Evolutionary conservation across 2,797 vertebrate species (phyloP).

Genomic region (Eulemur albifrons): DNA sequence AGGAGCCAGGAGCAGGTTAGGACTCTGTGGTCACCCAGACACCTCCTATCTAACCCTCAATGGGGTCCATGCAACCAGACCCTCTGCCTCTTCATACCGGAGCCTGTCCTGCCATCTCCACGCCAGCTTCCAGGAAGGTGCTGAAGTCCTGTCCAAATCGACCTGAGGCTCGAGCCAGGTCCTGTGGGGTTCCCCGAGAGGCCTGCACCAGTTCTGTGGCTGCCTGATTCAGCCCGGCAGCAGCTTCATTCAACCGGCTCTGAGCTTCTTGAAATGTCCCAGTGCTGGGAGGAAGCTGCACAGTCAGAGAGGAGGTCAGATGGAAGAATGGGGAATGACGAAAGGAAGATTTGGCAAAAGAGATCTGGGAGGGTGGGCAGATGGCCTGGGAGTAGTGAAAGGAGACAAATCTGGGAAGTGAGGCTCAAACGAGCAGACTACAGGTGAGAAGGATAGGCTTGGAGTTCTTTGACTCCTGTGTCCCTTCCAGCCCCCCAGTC

Average conservation of each 20-base stretch:
- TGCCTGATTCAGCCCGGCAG: slow-evolving; percentile 94
- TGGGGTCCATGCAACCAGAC: background rate
- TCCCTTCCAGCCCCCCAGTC: slow-evolving; percentile 77
- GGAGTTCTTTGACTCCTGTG: background rate
- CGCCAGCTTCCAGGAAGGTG: slow-evolving; percentile 94
- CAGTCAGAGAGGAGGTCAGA: background rate
- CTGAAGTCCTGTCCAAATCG: slow-evolving; percentile 97
- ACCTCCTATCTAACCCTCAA: background rate
- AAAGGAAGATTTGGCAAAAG: background rate
- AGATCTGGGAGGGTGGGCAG: background rate
- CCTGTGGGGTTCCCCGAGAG: slow-evolving; percentile 94
- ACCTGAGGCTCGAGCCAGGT: slow-evolving; percentile 93
- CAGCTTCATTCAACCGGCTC: slow-evolving; percentile 92
- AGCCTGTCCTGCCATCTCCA: slow-evolving; percentile 97
- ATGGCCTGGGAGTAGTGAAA: background rate
- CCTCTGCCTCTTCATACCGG: slow-evolving; percentile 86
- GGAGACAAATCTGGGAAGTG: background rate
- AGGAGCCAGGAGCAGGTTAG: background rate
- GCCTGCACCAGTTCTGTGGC: slow-evolving; percentile 97
- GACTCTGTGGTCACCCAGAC: background rate
- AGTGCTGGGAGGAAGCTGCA: slow-evolving; percentile 93
- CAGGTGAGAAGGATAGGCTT: background rate
- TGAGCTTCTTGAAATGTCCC: slow-evolving; percentile 97
- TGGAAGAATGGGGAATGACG: background rate
- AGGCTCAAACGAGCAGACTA: background rate